Evolutionary conservation across 2,888 invertebrate species (phyloP).

Genomic region (Kuschelorhynchus macadamiae): DNA sequence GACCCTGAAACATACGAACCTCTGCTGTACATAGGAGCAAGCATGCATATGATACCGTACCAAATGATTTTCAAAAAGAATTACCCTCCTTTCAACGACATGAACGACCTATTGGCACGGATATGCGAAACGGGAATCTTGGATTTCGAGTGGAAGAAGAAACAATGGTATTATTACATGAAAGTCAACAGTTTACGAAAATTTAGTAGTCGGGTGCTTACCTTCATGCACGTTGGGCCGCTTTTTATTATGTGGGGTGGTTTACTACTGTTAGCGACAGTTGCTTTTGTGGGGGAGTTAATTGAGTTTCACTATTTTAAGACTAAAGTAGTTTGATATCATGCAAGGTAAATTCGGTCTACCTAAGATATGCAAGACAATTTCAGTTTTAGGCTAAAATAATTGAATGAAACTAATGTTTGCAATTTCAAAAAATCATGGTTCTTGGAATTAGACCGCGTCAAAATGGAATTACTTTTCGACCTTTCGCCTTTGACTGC

Average conservation of each 20-base stretch:
- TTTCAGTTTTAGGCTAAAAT: too few species aligned
- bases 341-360: too few species aligned
- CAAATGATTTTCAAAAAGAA: constrained; percentile 20
- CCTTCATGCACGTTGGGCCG: not conserved
- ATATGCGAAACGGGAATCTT: constrained; percentile 2
- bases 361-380: too few species aligned
- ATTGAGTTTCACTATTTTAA: not conserved
- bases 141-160: not conserved
- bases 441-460: too few species aligned
- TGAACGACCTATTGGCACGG: constrained; percentile 2
- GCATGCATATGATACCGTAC: not conserved
- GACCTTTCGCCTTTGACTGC: too few species aligned
- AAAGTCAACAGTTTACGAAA: not conserved
- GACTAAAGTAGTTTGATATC: too few species aligned
- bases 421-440: too few species aligned
- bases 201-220: constrained; percentile 5
- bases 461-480: too few species aligned
- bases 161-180: not conserved
- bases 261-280: not conserved
- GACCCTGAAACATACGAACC: not conserved
- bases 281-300: not conserved
- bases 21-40: not conserved
- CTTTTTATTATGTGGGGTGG: not conserved
- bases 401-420: too few species aligned
- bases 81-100: constrained; percentile 16